A percentile compares a stretch with the other conserved stretches of the same genome.
Evolutionary conservation across 2,797 vertebrate genomes (phyloP).

Genomic region (Nasua narica): DNA sequence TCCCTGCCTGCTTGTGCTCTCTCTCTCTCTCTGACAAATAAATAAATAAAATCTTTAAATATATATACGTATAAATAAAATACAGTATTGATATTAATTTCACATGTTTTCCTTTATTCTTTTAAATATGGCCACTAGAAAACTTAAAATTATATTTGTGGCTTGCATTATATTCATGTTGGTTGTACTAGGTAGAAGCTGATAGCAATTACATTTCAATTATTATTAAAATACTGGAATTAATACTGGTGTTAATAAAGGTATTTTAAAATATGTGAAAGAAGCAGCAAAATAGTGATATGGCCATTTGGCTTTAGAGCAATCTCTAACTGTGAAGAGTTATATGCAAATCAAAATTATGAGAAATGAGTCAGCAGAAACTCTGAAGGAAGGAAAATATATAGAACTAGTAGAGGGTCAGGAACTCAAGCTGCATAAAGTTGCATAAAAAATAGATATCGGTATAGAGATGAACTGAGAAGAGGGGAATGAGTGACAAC

Average conservation of each 20-base stretch:
- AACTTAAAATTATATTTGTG: neutral
- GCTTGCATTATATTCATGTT: neutral
- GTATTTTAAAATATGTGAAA: neutral
- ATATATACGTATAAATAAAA: constrained; percentile 1
- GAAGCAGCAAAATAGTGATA: neutral
- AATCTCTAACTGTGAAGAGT: neutral
- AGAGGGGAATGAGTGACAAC: neutral
- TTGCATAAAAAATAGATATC: neutral
- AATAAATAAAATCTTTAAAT: neutral
- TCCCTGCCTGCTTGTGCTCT: too few relatives aligned
- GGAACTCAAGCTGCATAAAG: neutral
- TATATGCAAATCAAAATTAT: neutral
- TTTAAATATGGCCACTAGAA: neutral
- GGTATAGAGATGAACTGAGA: neutral
- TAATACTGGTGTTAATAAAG: neutral
- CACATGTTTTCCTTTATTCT: neutral
- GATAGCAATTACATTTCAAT: neutral
- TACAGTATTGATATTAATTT: neutral
- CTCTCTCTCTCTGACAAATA: too few relatives aligned
- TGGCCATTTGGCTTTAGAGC: neutral
- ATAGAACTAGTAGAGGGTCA: neutral
- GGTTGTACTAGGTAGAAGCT: neutral
- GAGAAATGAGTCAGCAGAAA: constrained; percentile 23
- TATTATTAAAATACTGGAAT: neutral
- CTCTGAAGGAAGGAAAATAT: neutral